Base-by-base conservation (phyloP, 2,888 invertebrate species). In the Phorcus lineatus region DNA sequence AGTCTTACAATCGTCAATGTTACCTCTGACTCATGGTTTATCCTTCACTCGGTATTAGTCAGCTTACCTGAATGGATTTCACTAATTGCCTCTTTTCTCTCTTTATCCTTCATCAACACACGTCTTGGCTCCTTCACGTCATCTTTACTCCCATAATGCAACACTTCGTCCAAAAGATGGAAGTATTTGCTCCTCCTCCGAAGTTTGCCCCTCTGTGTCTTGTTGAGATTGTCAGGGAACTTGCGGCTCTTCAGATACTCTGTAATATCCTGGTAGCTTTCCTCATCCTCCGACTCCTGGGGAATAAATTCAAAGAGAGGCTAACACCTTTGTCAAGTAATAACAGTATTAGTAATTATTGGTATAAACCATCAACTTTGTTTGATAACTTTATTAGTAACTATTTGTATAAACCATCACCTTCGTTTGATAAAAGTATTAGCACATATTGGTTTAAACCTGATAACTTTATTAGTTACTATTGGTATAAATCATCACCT, bases 131-230 rank as follows among this genome's bases (percentile, higher is more conserved):
- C 53, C 36, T 62, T 28, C 74, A 78, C 66, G 3, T 75, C 28
- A 2, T 53, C 75, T 74, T 84, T 22, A 76, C 55, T 19, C 80
- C 70, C 47, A 80, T 66, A 53, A 36, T 85, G 82, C 28, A 88
- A 81, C 40, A 83, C 77, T 13, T 82, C 86, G 40, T 86, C 83
- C 36, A 85, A 84, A 19, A 87, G 80, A 54, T 82, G 80, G 79
- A 86, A 89, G 66, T 83, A 85, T 75, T 86, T 86, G 53, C 87
- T 80, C 79, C 83, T 85, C 66, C 85, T 82, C 57, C 85, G 82
- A 31, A 89, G 80, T 22, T 79, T 62, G 17, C 80, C 78, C n/a
- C 87, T 80, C 36, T 83, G 82, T 62, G 81, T 80, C 17, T 84
- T 74, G 0, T 80, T 66, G n/a, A 81, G 53, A 17, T 80, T 78